A percentile compares a stretch with the other conserved stretches of the same genome.
Evolutionary conservation across 2,888 invertebrate genomes (phyloP).

Genomic region (Drosophila paranaensis): DNA sequence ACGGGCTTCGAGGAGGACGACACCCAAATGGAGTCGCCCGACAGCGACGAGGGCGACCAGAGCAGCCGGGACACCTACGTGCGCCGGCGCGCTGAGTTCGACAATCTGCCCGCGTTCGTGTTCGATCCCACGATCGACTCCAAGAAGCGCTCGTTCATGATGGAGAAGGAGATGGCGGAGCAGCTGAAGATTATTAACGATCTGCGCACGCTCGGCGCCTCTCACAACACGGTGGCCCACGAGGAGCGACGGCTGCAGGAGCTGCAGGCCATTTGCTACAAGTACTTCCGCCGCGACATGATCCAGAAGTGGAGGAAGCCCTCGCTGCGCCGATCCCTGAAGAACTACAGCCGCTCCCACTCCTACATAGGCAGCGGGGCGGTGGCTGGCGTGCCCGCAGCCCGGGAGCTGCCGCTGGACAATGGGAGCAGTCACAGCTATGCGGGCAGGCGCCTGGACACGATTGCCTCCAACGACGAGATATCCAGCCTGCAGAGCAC

Average conservation of each 20-base stretch:
- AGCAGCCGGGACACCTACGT: conserved; percentile 86
- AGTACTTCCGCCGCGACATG: conserved; percentile 97
- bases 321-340: conserved; percentile 84
- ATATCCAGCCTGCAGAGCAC: conserved; percentile 87
- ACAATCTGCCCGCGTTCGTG: conserved; percentile 92
- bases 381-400: conserved; percentile 86
- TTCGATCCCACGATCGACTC: conserved; percentile 92
- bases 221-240: conserved; percentile 94
- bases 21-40: conserved; percentile 88
- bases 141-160: conserved; percentile 94
- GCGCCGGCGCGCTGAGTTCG: conserved; percentile 89
- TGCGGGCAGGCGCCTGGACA: conserved; percentile 80
- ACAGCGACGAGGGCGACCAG: conserved; percentile 92
- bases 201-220: conserved; percentile 93
- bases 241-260: conserved; percentile 97
- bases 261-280: conserved; percentile 96
- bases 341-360: conserved; percentile 89
- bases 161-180: conserved; percentile 99
- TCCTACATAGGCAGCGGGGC: conserved; percentile 89
- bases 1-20: conserved; percentile 95
- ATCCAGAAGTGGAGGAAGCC: conserved; percentile 88
- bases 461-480: conserved; percentile 84
- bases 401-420: conserved; percentile 86
- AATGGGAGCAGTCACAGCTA: conserved; percentile 72
- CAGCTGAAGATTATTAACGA: conserved; percentile 98